Percentiles rank a stretch among this genome's conserved stretches.
These are phyloP conservation scores for Andinoacara biseriatus DNA, from an alignment of 2,113 vertebrate genomes.

Conservation along the genomic window DNA sequence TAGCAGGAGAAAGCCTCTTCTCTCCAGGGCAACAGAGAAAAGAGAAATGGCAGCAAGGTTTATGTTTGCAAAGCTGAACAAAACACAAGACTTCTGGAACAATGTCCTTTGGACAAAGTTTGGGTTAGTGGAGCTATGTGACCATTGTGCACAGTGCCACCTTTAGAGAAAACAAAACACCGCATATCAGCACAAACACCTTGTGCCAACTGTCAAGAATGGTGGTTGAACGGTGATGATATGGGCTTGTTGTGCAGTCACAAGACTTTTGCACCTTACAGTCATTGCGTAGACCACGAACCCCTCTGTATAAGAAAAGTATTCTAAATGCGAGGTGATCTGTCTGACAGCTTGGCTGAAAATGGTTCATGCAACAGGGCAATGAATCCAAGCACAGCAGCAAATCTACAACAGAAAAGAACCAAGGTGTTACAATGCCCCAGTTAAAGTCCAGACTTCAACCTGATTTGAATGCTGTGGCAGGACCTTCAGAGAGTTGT, in stretches of 20 bases:
- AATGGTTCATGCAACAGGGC: not conserved
- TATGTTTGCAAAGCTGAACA: not conserved
- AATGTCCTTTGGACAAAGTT: not conserved
- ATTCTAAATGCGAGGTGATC: slow-evolving; percentile 1
- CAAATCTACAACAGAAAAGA: not conserved
- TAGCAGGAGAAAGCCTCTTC: not conserved
- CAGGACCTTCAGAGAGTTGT: not conserved
- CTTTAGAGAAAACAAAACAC: not conserved
- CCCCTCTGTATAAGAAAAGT: not conserved
- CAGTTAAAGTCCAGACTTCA: not conserved
- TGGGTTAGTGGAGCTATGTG: not conserved
- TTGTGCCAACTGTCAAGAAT: not conserved
- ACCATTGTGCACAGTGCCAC: not conserved
- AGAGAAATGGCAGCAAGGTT: not conserved
- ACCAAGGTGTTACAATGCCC: not conserved
- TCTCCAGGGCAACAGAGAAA: not conserved
- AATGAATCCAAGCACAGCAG: not conserved
- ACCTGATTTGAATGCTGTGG: not conserved
- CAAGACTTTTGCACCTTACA: not conserved
- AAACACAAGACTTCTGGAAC: not conserved
- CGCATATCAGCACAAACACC: not conserved
- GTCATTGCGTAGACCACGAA: not conserved
- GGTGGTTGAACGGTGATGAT: not conserved
- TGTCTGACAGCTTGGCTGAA: not conserved
- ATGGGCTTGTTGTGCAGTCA: not conserved